Percentiles rank a stretch among this genome's conserved stretches.
Evolutionary conservation across 64 coral and sea anemone species (phyloP).

Genomic region (Montipora foliosa): DNA sequence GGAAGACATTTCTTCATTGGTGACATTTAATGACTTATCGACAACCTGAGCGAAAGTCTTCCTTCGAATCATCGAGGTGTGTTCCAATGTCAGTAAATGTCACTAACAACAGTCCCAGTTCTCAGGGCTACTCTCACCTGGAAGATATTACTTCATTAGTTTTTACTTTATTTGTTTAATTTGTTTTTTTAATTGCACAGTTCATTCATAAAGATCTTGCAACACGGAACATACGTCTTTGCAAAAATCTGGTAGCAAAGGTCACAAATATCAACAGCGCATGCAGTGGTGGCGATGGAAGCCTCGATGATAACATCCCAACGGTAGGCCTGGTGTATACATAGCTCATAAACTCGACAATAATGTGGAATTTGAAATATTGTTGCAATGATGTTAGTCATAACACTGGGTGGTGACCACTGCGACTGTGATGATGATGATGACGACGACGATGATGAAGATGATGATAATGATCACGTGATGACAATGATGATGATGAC

Average conservation of each 20-base stretch:
- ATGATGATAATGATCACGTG: background rate
- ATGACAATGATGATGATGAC: background rate
- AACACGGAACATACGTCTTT: constrained; percentile 42
- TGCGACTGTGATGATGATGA: background rate
- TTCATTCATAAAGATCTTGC: constrained; percentile 60
- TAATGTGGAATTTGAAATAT: no score
- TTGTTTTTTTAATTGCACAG: background rate
- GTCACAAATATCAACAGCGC: constrained; percentile 43
- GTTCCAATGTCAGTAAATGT: no score
- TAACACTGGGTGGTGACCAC: no score
- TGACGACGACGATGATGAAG: background rate
- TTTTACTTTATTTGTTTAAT: background rate
- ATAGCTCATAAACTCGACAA: no score
- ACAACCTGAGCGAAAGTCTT: no score
- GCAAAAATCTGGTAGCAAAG: constrained; percentile 42
- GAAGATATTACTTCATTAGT: no score
- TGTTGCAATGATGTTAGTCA: background rate
- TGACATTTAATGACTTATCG: no score
- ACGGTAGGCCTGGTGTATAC: background rate
- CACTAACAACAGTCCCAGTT: no score
- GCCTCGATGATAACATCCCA: background rate
- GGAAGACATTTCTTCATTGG: no score
- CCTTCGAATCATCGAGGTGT: no score
- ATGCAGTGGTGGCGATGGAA: background rate
- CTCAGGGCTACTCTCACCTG: no score